phyloP scores from a whole-genome alignment of 2,113 vertebrate genomes.

The Tenrec ecaudatus region DNA sequence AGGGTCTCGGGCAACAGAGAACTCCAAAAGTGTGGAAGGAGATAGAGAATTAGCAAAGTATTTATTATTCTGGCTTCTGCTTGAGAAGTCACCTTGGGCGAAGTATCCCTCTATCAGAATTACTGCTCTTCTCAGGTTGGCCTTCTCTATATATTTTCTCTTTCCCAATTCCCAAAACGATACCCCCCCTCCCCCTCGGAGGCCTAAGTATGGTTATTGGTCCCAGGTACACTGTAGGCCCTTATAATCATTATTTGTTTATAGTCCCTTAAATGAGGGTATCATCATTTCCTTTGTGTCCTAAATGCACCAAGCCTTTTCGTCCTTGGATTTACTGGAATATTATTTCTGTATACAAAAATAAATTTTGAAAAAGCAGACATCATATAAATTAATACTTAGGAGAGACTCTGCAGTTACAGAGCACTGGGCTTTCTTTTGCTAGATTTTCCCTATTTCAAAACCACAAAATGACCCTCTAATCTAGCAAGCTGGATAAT shows the following conservation, averaged over 20 bases:
- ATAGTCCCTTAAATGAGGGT: background rate
- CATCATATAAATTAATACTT: slow-evolving; percentile 28
- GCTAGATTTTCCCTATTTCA: slow-evolving; percentile 28
- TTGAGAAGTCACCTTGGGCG: background rate
- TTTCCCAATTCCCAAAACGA: background rate
- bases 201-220: background rate
- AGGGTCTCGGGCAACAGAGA: background rate
- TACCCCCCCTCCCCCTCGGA: background rate
- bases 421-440: slow-evolving; percentile 13
- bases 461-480: slow-evolving; percentile 36
- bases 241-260: slow-evolving; percentile 6
- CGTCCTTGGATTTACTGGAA: background rate
- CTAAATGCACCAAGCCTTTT: background rate
- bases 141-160: slow-evolving; percentile 14
- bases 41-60: background rate
- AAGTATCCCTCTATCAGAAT: background rate
- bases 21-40: background rate
- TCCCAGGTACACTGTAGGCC: background rate
- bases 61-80: background rate
- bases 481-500: slow-evolving; percentile 57
- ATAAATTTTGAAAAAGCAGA: slow-evolving; percentile 46
- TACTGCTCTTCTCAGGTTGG: background rate
- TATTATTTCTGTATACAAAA: slow-evolving; percentile 29
- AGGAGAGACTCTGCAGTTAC: background rate
- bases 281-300: slow-evolving; percentile 29